Evolutionary conservation across 2,797 vertebrate genomes (phyloP), one percentile per base, ranked within the genome.

Genomic region (Toxotes lorentzi): DNA sequence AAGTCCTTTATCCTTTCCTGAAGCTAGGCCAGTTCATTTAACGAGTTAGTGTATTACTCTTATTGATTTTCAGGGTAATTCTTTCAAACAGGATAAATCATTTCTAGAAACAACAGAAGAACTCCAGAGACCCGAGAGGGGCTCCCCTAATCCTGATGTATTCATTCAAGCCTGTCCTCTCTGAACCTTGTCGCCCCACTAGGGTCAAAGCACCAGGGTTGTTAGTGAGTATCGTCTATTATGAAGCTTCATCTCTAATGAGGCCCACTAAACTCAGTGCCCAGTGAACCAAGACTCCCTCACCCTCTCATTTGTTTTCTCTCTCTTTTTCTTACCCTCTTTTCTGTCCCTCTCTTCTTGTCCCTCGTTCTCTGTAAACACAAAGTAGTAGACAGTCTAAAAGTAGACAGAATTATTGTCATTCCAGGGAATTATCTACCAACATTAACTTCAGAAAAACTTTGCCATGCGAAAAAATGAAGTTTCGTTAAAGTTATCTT

Each of bases 171-270:
- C 73, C 27, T 70, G 68, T 72, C 68, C 64, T 77, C 65, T 68
- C 35, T 71, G 74, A 81, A 82, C 76, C 63, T 53, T 11, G 27
- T 79, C 16, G 41, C 56, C 80, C 62, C 67, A 73, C 73, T 5
- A 35, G 78, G 81, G 82, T 83, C 79, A 84, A 60, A 83, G 74
- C 81, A 67, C 57, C 12, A 5, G 54, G 69, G 35, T 75, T 81
- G 81, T 91, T 89, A 74, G 81, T 78, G 73, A 77, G 69, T 50
- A 62, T 75, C 64, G 58, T 79, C 88, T 73, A 72, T 86, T 88
- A 88, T 93, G 80, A 85, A 88, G 70, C 69, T 82, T 86, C 75
- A 45, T 66, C 84, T 85, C 83, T 92, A 93, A 92, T 92, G 90
- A 91, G 89, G 83, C 72, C 83, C 76, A 88, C 30, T 87, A 83